Conservation (phyloP, 1,140 invertebrate genomes). For the Whitmania pigra region DNA sequence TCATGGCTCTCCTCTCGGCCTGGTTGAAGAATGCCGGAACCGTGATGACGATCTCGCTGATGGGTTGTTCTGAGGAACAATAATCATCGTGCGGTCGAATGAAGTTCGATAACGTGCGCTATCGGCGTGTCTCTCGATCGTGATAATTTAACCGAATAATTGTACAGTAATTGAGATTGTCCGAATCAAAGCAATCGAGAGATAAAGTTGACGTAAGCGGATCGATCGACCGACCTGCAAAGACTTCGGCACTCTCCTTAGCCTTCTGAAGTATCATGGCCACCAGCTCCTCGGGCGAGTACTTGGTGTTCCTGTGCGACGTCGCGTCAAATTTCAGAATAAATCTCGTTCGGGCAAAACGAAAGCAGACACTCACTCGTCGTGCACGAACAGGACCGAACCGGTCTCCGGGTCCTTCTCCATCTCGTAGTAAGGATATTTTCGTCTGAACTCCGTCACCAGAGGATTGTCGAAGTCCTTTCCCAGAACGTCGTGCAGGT, state of each 20-base stretch:
- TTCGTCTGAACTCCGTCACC: conserved; percentile 65
- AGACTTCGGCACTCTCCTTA: conserved; percentile 63
- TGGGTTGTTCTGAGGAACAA: conserved; percentile 49
- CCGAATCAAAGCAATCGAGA: no score
- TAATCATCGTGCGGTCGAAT: no score
- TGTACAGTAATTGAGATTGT: no score
- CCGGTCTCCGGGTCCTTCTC: conserved; percentile 49
- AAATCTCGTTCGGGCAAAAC: neutral
- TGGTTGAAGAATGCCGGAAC: conserved; percentile 94
- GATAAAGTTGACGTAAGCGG: no score
- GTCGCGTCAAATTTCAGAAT: neutral
- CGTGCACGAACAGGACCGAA: conserved; percentile 70
- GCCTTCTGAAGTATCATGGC: conserved; percentile 78
- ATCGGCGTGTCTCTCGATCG: no score
- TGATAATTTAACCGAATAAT: no score
- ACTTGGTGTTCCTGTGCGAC: conserved; percentile 36
- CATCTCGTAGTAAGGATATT: conserved; percentile 85
- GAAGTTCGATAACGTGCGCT: no score
- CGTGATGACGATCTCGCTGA: conserved; percentile 87
- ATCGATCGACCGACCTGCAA: conserved; percentile 42
- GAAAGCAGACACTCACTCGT: conserved; percentile 47
- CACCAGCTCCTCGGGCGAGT: conserved; percentile 76
- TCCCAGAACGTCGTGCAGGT: conserved; percentile 77
- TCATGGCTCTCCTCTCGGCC: conserved; percentile 70
- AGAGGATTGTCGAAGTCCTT: conserved; percentile 77